Percentiles rank a stretch among this genome's conserved stretches.
phyloP scores from a whole-genome alignment of 2,888 invertebrate genomes.

The Rosalia funebris region DNA sequence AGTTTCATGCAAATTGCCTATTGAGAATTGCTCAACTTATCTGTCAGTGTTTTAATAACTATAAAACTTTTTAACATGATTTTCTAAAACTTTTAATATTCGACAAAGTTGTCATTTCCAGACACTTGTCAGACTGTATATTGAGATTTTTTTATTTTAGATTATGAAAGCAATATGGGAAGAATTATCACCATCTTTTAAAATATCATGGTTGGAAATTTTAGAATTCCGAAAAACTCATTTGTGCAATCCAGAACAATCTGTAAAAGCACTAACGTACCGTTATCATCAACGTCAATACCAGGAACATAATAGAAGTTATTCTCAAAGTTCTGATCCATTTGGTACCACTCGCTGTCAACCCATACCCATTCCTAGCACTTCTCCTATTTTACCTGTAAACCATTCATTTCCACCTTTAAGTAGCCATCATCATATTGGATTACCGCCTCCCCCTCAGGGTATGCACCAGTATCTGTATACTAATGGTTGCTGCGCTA shows the following conservation, averaged over 20 bases:
- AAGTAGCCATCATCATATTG: slow-evolving; percentile 35
- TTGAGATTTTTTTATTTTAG: slow-evolving; percentile 66
- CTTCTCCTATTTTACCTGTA: slow-evolving; percentile 42
- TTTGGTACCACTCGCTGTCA: slow-evolving; percentile 30
- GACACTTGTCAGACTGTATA: too few relatives aligned
- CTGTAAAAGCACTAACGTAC: slow-evolving; percentile 65
- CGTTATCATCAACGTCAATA: slow-evolving; percentile 62
- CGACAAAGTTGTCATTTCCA: too few relatives aligned
- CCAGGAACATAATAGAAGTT: slow-evolving; percentile 51
- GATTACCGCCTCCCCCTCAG: slow-evolving; percentile 36
- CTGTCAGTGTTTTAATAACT: too few relatives aligned
- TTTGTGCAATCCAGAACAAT: slow-evolving; percentile 67
- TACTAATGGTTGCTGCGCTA: slow-evolving; percentile 45
- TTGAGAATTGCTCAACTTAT: too few relatives aligned
- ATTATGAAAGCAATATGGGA: slow-evolving; percentile 83
- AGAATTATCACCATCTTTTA: slow-evolving; percentile 69
- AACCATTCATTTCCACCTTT: slow-evolving; percentile 55
- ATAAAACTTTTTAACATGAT: too few relatives aligned
- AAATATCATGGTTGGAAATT: slow-evolving; percentile 75
- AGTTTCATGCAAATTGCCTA: too few relatives aligned
- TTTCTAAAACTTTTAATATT: too few relatives aligned
- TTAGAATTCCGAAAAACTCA: slow-evolving; percentile 70
- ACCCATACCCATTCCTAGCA: slow-evolving; percentile 33
- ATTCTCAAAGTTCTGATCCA: slow-evolving; percentile 41
- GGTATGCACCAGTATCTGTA: slow-evolving; percentile 47